Conservation (phyloP, 2,888 invertebrate genomes). For the Osmoderma eremita region DNA sequence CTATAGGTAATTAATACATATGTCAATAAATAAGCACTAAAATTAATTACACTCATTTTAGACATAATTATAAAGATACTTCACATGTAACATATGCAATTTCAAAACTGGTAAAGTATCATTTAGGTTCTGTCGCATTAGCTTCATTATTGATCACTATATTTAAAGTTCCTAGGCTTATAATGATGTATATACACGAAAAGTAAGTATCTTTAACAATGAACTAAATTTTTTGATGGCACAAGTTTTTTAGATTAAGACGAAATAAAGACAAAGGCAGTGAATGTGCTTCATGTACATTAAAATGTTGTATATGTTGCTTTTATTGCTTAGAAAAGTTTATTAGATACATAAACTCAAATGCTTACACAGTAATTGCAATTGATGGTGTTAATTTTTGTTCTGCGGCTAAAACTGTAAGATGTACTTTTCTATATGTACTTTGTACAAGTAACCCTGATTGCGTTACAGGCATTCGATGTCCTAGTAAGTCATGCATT, state of each 20-base stretch:
- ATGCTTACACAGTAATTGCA: slow-evolving; percentile 94
- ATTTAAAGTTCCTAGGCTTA: slow-evolving; percentile 89
- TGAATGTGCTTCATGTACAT: slow-evolving; percentile 77
- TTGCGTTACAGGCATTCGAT: slow-evolving; percentile 78
- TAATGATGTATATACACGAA: slow-evolving; percentile 88
- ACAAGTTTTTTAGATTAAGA: slow-evolving; percentile 67
- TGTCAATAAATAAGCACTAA: neutral
- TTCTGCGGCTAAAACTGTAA: slow-evolving; percentile 87
- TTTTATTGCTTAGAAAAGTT: slow-evolving; percentile 92
- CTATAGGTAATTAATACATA: slow-evolving; percentile 73
- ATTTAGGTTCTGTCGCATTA: slow-evolving; percentile 94
- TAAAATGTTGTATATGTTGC: slow-evolving; percentile 88
- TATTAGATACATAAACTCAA: slow-evolving; percentile 91
- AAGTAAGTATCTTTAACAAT: slow-evolving; percentile 72
- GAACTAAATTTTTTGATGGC: neutral
- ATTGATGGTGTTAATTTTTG: slow-evolving; percentile 93
- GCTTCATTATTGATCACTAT: slow-evolving; percentile 94
- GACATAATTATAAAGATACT: slow-evolving; percentile 73
- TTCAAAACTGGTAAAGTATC: slow-evolving; percentile 84
- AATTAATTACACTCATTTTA: slow-evolving; percentile 57
- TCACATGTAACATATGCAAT: slow-evolving; percentile 78
- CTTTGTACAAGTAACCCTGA: neutral
- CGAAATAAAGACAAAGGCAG: slow-evolving; percentile 77
- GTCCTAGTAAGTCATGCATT: slow-evolving; percentile 84
- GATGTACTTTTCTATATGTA: slow-evolving; percentile 50